A percentile compares a stretch with the other conserved stretches of the same genome.
These are phyloP conservation scores for Mus caroli DNA, from an alignment of 2,797 vertebrate genomes.

Conservation along the genomic window DNA sequence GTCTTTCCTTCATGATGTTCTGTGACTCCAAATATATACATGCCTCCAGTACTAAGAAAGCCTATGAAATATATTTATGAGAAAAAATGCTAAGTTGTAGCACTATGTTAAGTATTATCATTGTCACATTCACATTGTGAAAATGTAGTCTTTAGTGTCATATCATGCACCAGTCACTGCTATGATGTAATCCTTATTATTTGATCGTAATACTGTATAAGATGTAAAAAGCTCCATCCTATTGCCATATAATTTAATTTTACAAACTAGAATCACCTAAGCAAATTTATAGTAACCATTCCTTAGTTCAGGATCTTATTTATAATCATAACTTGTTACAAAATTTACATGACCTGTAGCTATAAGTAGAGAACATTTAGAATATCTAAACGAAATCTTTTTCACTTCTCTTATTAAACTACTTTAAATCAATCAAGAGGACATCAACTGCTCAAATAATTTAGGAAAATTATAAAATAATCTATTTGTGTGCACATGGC, in stretches of 20 bases:
- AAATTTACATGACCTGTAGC: slow-evolving; percentile 72
- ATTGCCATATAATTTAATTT: slow-evolving; percentile 45
- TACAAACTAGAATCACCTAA: slow-evolving; percentile 48
- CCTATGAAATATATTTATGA: background rate
- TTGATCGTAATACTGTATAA: background rate
- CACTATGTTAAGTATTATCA: background rate
- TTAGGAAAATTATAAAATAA: slow-evolving; percentile 77
- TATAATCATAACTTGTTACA: slow-evolving; percentile 55
- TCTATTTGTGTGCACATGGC: slow-evolving; percentile 55
- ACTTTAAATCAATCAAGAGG: slow-evolving; percentile 60
- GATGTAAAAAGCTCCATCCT: background rate
- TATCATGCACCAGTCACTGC: background rate
- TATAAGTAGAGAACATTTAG: slow-evolving; percentile 68
- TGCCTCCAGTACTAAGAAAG: slow-evolving; percentile 2
- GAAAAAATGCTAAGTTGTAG: background rate
- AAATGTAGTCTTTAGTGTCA: background rate
- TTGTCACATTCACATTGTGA: background rate
- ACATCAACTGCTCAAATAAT: slow-evolving; percentile 64
- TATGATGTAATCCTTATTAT: background rate
- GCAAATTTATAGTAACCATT: slow-evolving; percentile 65
- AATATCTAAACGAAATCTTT: slow-evolving; percentile 73
- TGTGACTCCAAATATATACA: background rate
- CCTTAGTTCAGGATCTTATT: slow-evolving; percentile 53
- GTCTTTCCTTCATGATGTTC: background rate
- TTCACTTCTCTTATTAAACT: slow-evolving; percentile 55